A percentile compares a stretch with the other conserved stretches of the same genome.
Evolutionary conservation across 2,113 vertebrate species (phyloP).

Genomic region (Pterocles gutturalis): DNA sequence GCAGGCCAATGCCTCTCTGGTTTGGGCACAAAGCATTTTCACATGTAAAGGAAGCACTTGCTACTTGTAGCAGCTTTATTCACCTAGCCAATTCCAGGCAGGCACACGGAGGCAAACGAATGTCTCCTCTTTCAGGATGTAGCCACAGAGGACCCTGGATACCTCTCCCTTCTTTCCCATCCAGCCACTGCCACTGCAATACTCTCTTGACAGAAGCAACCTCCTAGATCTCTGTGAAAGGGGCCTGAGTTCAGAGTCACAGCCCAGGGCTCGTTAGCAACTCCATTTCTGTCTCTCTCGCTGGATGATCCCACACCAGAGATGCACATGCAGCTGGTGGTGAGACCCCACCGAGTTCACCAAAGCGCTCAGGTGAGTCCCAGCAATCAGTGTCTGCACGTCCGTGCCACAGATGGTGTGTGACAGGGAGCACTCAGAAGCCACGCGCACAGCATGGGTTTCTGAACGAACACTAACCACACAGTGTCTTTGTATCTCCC

Average conservation of each 20-base stretch:
- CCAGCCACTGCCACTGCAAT: neutral
- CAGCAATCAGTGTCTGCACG: neutral
- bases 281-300: neutral
- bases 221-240: neutral
- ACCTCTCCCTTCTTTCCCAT: neutral
- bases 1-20: neutral
- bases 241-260: neutral
- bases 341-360: neutral
- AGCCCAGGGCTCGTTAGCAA: neutral
- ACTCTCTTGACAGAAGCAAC: neutral
- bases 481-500: neutral
- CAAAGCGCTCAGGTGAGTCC: neutral
- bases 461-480: neutral
- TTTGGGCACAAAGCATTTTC: neutral
- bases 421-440: neutral
- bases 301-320: neutral
- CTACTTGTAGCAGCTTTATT: neutral
- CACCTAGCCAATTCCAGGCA: neutral
- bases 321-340: neutral
- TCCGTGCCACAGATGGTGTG: neutral
- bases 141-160: neutral
- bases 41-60: neutral
- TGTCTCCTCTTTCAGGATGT: neutral
- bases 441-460: neutral
- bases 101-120: neutral